A percentile compares a stretch with the other conserved stretches of the same genome.
Conservation (phyloP, 1,140 invertebrate genomes). For the Heliconius eleuchia region DNA sequence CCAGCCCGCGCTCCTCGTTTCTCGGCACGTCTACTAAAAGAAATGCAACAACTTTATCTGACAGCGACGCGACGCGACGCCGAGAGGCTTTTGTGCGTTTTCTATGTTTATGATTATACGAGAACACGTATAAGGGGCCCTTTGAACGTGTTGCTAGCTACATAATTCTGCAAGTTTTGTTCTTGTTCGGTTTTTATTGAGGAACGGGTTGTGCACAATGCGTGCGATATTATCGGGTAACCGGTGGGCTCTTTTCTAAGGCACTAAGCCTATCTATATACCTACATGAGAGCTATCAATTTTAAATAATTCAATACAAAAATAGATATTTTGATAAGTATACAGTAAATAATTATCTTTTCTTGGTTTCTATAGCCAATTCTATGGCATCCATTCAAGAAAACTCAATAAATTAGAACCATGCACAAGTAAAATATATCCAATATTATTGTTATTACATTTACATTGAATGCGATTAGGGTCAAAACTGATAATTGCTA, state of each 20-base stretch:
- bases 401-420: neutral
- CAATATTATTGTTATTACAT: neutral
- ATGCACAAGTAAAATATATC: neutral
- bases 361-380: neutral
- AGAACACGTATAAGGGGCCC: conserved; percentile 77
- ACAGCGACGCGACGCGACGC: conserved; percentile 75
- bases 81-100: conserved; percentile 80
- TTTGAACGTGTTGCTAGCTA: conserved; percentile 72
- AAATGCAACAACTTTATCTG: conserved; percentile 79
- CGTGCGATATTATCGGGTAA: conserved; percentile 52
- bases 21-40: conserved; percentile 67
- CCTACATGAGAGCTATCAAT: neutral
- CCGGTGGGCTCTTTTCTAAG: conserved; percentile 16
- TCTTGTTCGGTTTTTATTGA: conserved; percentile 71
- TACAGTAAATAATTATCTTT: neutral
- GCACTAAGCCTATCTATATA: neutral
- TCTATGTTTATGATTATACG: conserved; percentile 80
- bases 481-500: neutral
- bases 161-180: conserved; percentile 71
- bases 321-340: too few species aligned
- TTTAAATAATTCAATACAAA: too few species aligned
- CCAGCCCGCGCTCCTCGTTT: conserved; percentile 37
- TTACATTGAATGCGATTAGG: conserved; percentile 13
- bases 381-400: neutral
- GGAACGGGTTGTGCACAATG: conserved; percentile 44